These are phyloP conservation scores for Baccha elongata DNA, from an alignment of 2,888 invertebrate species.

Conservation along the genomic window DNA sequence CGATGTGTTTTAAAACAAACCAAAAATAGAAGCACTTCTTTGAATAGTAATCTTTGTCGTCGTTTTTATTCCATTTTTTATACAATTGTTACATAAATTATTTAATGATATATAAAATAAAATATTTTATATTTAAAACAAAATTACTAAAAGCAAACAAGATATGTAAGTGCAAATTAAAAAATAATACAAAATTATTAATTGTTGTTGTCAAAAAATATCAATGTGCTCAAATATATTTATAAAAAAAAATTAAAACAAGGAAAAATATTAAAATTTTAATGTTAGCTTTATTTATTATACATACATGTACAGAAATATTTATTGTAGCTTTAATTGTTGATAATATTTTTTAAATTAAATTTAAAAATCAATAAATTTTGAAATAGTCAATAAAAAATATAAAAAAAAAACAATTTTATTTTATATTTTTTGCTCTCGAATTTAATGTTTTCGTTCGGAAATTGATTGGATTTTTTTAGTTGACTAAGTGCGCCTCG, in stretches of 20 bases:
- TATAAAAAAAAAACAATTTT: neutral
- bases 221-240: slow-evolving; percentile 50
- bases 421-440: neutral
- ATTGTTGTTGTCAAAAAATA: slow-evolving; percentile 27
- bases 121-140: slow-evolving; percentile 1
- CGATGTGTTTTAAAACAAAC: slow-evolving; percentile 46
- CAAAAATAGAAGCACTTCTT: slow-evolving; percentile 1
- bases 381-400: slow-evolving; percentile 54
- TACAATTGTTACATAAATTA: slow-evolving; percentile 8
- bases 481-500: slow-evolving; percentile 56
- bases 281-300: slow-evolving; percentile 67
- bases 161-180: slow-evolving; percentile 41
- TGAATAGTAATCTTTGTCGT: slow-evolving; percentile 48
- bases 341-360: slow-evolving; percentile 26
- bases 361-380: slow-evolving; percentile 33
- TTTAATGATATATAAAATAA: neutral
- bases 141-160: slow-evolving; percentile 19
- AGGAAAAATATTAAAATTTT: slow-evolving; percentile 21
- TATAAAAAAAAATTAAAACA: slow-evolving; percentile 16
- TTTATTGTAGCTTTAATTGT: slow-evolving; percentile 60
- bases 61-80: slow-evolving; percentile 40
- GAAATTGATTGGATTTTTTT: slow-evolving; percentile 64
- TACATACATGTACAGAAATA: slow-evolving; percentile 32
- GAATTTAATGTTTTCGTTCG: slow-evolving; percentile 1
- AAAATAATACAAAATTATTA: slow-evolving; percentile 1